phyloP scores from a whole-genome alignment of 1,140 invertebrate genomes.

The Bombus confusus region DNA sequence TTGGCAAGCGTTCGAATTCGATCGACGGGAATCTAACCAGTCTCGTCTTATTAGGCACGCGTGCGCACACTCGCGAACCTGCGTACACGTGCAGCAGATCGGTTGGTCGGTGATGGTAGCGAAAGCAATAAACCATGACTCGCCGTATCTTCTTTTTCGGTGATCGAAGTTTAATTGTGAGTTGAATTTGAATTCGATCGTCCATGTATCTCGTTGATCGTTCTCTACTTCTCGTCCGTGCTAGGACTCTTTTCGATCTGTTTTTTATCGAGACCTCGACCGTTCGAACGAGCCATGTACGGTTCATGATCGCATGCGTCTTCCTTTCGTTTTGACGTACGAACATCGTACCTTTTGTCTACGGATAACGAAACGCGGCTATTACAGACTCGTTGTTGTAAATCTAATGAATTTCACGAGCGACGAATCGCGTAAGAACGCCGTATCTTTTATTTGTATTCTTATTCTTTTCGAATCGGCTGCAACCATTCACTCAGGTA shows the following conservation, averaged over 20 bases:
- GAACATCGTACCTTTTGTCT: not conserved
- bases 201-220: slow-evolving; percentile 14
- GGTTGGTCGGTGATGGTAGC: not conserved
- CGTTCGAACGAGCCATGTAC: slow-evolving; percentile 24
- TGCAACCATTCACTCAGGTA: too few relatives aligned
- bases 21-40: slow-evolving; percentile 56
- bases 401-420: slow-evolving; percentile 5
- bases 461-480: too few relatives aligned
- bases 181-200: slow-evolving; percentile 52
- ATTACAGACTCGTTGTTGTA: not conserved
- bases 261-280: slow-evolving; percentile 26
- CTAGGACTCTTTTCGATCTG: not conserved
- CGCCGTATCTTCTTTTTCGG: slow-evolving; percentile 50
- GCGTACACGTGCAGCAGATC: not conserved
- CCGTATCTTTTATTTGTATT: not conserved
- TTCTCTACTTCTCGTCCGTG: not conserved
- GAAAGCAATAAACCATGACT: slow-evolving; percentile 46
- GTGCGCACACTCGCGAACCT: not conserved
- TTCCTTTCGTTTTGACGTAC: slow-evolving; percentile 11
- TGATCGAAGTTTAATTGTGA: slow-evolving; percentile 46
- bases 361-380: slow-evolving; percentile 20
- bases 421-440: slow-evolving; percentile 9
- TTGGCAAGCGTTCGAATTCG: slow-evolving; percentile 50
- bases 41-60: slow-evolving; percentile 54
- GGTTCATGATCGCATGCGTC: slow-evolving; percentile 14